A percentile compares a stretch with the other conserved stretches of the same genome.
Evolutionary conservation across 2,113 vertebrate species (phyloP).

Genomic region (Ardeotis arabs): DNA sequence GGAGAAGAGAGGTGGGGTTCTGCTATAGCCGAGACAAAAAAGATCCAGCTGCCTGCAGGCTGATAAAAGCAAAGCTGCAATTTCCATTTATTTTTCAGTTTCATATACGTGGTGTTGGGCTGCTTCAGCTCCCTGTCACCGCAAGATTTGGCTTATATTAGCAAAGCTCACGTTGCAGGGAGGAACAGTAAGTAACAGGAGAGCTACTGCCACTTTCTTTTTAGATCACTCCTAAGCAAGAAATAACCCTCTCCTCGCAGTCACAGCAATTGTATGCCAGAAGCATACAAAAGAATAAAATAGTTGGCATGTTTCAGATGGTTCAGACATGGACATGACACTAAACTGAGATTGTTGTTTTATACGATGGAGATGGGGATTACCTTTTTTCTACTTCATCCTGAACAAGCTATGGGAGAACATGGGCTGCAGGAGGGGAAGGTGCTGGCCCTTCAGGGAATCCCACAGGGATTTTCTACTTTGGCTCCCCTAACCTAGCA

Average conservation of each 20-base stretch:
- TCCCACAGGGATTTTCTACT: background rate
- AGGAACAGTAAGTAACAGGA: background rate
- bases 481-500: background rate
- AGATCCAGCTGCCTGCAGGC: slow-evolving; percentile 6
- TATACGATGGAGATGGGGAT: background rate
- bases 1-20: background rate
- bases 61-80: slow-evolving; percentile 41
- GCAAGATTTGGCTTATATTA: slow-evolving; percentile 9
- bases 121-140: slow-evolving; percentile 17
- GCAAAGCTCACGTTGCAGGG: background rate
- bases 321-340: background rate
- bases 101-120: background rate
- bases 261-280: background rate
- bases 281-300: background rate
- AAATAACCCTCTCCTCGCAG: background rate
- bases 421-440: background rate
- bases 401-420: background rate
- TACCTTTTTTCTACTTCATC: background rate
- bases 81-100: slow-evolving; percentile 52
- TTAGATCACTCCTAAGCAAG: background rate
- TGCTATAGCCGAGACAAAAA: background rate
- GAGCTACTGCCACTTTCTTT: background rate
- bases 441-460: background rate
- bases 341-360: background rate
- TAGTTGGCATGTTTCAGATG: background rate